Conservation (phyloP, 2,113 vertebrate genomes). For the Festucalex cinctus region DNA sequence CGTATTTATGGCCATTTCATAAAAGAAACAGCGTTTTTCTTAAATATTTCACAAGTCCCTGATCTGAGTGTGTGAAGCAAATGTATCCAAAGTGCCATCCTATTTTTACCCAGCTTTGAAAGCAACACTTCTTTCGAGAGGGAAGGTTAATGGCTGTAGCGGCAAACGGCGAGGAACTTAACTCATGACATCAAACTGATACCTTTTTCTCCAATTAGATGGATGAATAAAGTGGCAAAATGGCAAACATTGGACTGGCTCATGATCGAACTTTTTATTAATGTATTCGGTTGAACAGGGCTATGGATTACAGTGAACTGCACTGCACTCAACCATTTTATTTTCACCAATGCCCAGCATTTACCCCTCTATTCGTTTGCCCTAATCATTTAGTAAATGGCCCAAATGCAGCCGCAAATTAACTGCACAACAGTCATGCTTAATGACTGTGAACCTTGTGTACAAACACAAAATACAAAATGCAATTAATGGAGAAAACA, state of each 20-base stretch:
- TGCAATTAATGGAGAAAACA: not conserved
- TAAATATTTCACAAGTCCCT: conserved; percentile 68
- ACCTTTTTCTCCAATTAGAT: conserved; percentile 8
- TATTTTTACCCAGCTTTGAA: conserved; percentile 44
- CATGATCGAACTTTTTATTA: not conserved
- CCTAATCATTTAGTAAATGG: conserved; percentile 36
- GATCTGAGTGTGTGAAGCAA: conserved; percentile 48
- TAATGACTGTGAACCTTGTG: conserved; percentile 33
- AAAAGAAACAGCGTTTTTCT: conserved; percentile 52
- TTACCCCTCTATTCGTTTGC: conserved; percentile 50
- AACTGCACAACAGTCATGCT: conserved; percentile 41
- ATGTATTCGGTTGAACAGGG: conserved; percentile 15
- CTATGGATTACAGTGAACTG: conserved; percentile 34
- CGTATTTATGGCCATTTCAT: conserved; percentile 53
- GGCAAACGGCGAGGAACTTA: conserved; percentile 7
- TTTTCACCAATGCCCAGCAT: conserved; percentile 50
- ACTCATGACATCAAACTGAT: not conserved
- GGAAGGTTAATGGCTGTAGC: conserved; percentile 2
- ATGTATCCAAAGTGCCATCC: conserved; percentile 39
- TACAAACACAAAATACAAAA: not conserved
- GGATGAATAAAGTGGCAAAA: conserved; percentile 1
- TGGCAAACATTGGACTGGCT: not conserved
- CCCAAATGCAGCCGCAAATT: conserved; percentile 58
- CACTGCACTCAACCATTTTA: conserved; percentile 50
- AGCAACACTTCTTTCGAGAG: conserved; percentile 22